Conservation (phyloP, 35 echinoderm and acorn worm species). For the Apostichopus japonicus region DNA sequence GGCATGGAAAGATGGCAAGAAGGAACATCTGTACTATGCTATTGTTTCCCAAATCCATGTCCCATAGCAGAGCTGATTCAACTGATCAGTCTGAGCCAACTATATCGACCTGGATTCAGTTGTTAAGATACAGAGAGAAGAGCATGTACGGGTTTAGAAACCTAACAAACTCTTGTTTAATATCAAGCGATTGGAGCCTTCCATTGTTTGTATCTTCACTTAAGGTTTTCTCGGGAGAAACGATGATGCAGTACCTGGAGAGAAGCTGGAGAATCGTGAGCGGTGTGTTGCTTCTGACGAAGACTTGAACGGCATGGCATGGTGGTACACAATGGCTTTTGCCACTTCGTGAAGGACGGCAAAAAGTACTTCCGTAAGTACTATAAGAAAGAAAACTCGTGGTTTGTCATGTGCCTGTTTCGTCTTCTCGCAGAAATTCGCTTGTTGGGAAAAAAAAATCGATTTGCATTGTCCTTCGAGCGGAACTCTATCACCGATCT, state of each 20-base stretch:
- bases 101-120: not conserved
- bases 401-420: not conserved
- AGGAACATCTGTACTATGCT: slow-evolving; percentile 13
- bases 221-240: slow-evolving; percentile 27
- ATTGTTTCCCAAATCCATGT: slow-evolving; percentile 12
- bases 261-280: not conserved
- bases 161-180: not conserved
- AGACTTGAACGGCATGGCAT: slow-evolving; percentile 14
- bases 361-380: not conserved
- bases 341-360: not conserved
- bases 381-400: not conserved
- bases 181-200: not conserved
- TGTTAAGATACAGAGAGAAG: slow-evolving; percentile 22
- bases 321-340: no score
- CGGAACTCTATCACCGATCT: no score
- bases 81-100: slow-evolving; percentile 31
- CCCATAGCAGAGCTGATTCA: not conserved
- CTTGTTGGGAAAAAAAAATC: no score
- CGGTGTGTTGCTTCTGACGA: not conserved
- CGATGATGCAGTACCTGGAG: not conserved
- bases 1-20: slow-evolving; percentile 24
- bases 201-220: not conserved
- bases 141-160: not conserved
- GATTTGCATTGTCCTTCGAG: no score
- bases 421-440: not conserved